Conservation (phyloP, 2,888 invertebrate species). For the Melangyna quadrimaculata region DNA sequence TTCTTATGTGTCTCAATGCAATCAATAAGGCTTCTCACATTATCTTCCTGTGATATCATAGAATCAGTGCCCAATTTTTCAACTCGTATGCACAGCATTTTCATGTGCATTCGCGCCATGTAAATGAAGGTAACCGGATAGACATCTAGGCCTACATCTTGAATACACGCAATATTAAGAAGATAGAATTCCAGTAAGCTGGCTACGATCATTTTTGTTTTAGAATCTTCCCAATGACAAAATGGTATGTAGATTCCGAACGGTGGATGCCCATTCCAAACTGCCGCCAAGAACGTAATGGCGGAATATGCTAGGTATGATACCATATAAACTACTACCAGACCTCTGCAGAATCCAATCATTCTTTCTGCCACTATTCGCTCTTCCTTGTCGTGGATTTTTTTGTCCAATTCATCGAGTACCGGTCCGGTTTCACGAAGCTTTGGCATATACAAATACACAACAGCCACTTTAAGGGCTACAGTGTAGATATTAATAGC, state of each 20-base stretch:
- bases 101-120: conserved; percentile 49
- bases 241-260: conserved; percentile 46
- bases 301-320: conserved; percentile 27
- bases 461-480: conserved; percentile 1
- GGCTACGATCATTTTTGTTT: conserved; percentile 24
- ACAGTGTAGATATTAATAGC: conserved; percentile 34
- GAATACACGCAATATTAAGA: conserved; percentile 26
- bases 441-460: conserved; percentile 21
- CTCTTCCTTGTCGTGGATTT: conserved; percentile 27
- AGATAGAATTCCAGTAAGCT: conserved; percentile 43
- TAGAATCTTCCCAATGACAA: conserved; percentile 52
- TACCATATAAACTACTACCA: conserved; percentile 21
- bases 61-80: conserved; percentile 45
- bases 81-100: conserved; percentile 49
- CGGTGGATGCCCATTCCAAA: conserved; percentile 48
- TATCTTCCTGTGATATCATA: conserved; percentile 23
- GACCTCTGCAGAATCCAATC: conserved; percentile 21
- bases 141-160: conserved; percentile 37
- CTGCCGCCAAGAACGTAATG: conserved; percentile 4
- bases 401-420: conserved; percentile 32
- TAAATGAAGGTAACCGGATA: conserved; percentile 42
- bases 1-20: conserved; percentile 38
- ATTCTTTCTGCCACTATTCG: conserved; percentile 17
- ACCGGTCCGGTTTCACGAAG: conserved; percentile 26
- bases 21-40: conserved; percentile 20